These are phyloP conservation scores for Lacanobia oleracea DNA, from an alignment of 2,888 invertebrate genomes.

Conservation along the genomic window DNA sequence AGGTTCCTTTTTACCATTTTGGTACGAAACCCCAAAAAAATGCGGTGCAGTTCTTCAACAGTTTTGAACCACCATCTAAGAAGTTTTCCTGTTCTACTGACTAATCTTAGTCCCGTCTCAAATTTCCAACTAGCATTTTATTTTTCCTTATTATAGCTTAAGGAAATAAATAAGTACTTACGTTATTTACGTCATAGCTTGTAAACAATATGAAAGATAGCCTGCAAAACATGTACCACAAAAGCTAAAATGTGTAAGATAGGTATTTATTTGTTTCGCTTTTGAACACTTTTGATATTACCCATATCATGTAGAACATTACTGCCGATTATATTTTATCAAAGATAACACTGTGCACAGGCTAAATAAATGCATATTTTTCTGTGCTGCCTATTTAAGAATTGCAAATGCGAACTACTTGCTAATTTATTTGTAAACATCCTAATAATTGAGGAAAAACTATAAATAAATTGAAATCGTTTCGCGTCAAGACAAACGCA, in stretches of 20 bases:
- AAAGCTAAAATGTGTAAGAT: not conserved
- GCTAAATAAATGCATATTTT: not conserved
- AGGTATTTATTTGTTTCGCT: not conserved
- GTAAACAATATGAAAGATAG: constrained; percentile 4
- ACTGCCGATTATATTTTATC: not conserved
- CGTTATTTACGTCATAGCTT: constrained; percentile 20
- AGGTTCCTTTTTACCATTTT: no score
- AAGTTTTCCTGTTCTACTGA: constrained; percentile 11
- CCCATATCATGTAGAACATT: not conserved
- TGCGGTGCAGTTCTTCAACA: not conserved
- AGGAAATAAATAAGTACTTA: constrained; percentile 8
- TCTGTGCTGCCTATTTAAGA: not conserved
- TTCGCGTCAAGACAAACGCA: constrained; percentile 75
- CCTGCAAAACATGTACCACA: constrained; percentile 3
- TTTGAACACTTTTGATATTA: not conserved
- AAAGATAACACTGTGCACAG: not conserved
- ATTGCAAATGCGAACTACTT: constrained; percentile 5
- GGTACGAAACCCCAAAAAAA: no score
- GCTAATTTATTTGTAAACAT: constrained; percentile 33
- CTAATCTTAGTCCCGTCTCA: constrained; percentile 6
- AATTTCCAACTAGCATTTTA: constrained; percentile 23
- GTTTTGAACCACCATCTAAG: not conserved
- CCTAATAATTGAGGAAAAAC: constrained; percentile 45
- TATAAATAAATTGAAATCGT: constrained; percentile 68
- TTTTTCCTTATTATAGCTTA: constrained; percentile 13